Base-by-base conservation (phyloP, 2,888 invertebrate species). In the Amphipyra berbera region DNA sequence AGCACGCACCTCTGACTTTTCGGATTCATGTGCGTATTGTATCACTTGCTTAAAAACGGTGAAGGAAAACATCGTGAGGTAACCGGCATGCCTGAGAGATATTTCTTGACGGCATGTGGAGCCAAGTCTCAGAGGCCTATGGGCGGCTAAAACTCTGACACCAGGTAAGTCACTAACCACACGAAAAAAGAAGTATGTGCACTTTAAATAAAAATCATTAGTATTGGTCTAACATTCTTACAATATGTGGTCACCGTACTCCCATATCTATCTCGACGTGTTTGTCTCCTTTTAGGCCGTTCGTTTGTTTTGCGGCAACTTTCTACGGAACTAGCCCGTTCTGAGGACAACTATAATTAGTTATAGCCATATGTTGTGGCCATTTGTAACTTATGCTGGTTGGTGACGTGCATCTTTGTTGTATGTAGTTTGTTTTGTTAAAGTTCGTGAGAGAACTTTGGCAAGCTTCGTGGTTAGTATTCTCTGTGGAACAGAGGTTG, bases 301-400 rank as follows among this genome's bases (percentile, higher is more conserved):
- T 44, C 12, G 81, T 78, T 78, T 78, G 68, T 73, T 80, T 73
- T 49, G 66, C 37, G 44, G 33, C 68, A 65, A 75, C 79, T 79
- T 79, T 79, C 79, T 78, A 78, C 46, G 30, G 53, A 68, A 68
- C 73, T 38, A 47, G 49, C 50, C 54, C 40, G 68, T 47, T 21
- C 21, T 50, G 13, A 35, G 41, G 38, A 53, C 12, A 14, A 7
- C 30, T 37, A 68, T 57, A 58, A 60, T 70, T 64, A 49, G 54
- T 46, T 44, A 41, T 48, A 47, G 52, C 30, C 58, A 10, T 47
- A 21, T 61, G 54, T 56, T n/a, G 69, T 54, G 53, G 53, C 53
- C 62, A 61, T 59, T 60, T 35, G 58, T 53, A 15, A 42, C 48
- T 12, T 30, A 30, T 27, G 14, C 42, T 14, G 21, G 21, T 14